These are phyloP conservation scores for Acleris cristana DNA, from an alignment of 2,888 invertebrate species.

Conservation along the genomic window DNA sequence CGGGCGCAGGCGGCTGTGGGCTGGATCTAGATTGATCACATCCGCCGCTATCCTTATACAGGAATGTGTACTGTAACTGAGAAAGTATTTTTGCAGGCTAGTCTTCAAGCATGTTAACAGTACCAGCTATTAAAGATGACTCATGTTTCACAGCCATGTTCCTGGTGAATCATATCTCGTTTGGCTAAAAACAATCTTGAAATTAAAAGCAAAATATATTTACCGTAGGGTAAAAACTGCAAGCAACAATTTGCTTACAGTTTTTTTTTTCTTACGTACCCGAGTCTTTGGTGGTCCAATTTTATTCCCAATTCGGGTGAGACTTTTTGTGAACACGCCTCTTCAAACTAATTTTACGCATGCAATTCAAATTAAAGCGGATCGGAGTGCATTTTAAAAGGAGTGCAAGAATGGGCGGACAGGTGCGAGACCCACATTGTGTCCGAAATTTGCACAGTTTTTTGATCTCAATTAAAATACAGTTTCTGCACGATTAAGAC, in stretches of 20 bases:
- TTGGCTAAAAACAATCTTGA: not conserved
- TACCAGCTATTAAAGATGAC: slow-evolving; percentile 1
- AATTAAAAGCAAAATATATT: no score
- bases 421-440: slow-evolving; percentile 29
- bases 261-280: not conserved
- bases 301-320: slow-evolving; percentile 4
- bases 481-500: slow-evolving; percentile 26
- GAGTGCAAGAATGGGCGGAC: slow-evolving; percentile 27
- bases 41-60: slow-evolving; percentile 36
- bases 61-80: slow-evolving; percentile 24
- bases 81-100: slow-evolving; percentile 11
- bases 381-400: slow-evolving; percentile 20
- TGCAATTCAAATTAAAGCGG: slow-evolving; percentile 35
- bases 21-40: slow-evolving; percentile 29
- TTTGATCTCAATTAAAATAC: slow-evolving; percentile 28
- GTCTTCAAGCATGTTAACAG: slow-evolving; percentile 18
- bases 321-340: slow-evolving; percentile 18
- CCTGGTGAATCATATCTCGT: not conserved
- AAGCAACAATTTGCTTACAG: no score
- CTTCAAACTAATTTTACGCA: slow-evolving; percentile 32
- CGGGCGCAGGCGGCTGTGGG: slow-evolving; percentile 29
- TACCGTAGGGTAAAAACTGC: no score
- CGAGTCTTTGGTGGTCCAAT: slow-evolving; percentile 28
- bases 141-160: not conserved
- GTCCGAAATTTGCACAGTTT: slow-evolving; percentile 19